phyloP scores from a whole-genome alignment of 2,888 invertebrate species.

The Bellardia bayeri region DNA sequence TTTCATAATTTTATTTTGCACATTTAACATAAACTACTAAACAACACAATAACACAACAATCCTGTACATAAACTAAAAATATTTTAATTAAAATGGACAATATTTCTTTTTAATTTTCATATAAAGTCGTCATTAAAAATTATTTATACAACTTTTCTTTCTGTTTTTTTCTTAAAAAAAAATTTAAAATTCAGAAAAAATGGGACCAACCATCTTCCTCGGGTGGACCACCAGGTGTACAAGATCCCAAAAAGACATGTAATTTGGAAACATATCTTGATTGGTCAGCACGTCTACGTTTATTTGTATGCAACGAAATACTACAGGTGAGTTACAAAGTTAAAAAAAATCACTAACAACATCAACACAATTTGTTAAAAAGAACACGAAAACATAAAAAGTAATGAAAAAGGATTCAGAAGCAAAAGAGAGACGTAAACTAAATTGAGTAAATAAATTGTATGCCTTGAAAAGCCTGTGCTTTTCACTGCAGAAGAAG shows the following conservation, averaged over 20 bases:
- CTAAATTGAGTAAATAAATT: conserved; percentile 59
- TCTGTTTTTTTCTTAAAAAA: background rate
- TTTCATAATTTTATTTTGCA: background rate
- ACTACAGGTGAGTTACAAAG: conserved; percentile 81
- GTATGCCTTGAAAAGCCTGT: background rate
- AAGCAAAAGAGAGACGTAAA: conserved; percentile 5
- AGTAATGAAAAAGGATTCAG: conserved; percentile 23
- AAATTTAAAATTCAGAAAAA: conserved; percentile 77
- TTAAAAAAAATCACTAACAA: conserved; percentile 1
- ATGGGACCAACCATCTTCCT: conserved; percentile 82
- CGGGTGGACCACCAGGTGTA: conserved; percentile 80
- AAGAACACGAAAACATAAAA: conserved; percentile 6
- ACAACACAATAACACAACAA: background rate
- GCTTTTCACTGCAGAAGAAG: background rate
- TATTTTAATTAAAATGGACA: conserved; percentile 23
- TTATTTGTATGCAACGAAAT: conserved; percentile 84
- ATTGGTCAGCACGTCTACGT: conserved; percentile 84
- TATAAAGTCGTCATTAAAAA: conserved; percentile 37
- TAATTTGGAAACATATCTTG: conserved; percentile 84
- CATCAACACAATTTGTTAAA: conserved; percentile 16
- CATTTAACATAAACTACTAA: background rate
- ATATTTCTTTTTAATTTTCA: background rate
- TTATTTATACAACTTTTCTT: conserved; percentile 17
- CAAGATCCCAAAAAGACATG: conserved; percentile 84
- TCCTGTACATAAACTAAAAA: background rate